Base-by-base conservation (phyloP, 2,888 invertebrate genomes). In the Hetaerina titia region DNA sequence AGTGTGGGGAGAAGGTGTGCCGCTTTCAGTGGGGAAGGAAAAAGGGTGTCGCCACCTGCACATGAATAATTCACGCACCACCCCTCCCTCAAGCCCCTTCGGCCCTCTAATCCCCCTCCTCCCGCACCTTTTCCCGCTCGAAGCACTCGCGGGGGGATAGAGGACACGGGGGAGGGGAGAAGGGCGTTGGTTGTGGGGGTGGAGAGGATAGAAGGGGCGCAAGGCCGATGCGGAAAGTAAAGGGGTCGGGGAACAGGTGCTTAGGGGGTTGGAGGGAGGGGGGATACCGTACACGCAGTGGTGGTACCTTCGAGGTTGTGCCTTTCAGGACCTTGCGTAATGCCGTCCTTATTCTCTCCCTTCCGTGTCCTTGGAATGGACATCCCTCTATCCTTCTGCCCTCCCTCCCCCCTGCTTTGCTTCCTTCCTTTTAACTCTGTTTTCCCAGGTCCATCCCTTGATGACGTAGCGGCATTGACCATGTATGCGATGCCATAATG, bases 1-100 rank as follows among this genome's bases (percentile, higher is more conserved):
- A 31, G 69, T 9, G n/a, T n/a, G n/a, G 81, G 31, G 25, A 25
- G 25, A 22, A 81, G 25, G 81, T 81, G 81, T 31, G 81, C 81
- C 81, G 81, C 81, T 81, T 31, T 81, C 31, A 25, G 81, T 81
- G 81, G 11, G 81, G 81, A 31, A 89, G 92, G 92, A 90, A 64
- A 69, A 90, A 90, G 64, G 90, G 45, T 90, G 90, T 90, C 90
- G 60, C 92, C 92, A 92, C 92, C 92, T 92, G 69, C 92, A n/a
- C 92, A 92, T 92, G 92, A 92, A 92, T 92, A 69, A 92, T 92
- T 92, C 92, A 92, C 92, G 63, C 69, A n/a, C 56, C 74, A n/a
- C 56, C 4, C 57, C 58, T 58, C 58, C 11, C 89, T 17, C n/a
- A 6, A 8, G 57, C 57, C 45, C 11, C 88, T 7, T n/a, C 13